Conservation (phyloP, 2,888 invertebrate genomes). For the Apantesis nais region DNA sequence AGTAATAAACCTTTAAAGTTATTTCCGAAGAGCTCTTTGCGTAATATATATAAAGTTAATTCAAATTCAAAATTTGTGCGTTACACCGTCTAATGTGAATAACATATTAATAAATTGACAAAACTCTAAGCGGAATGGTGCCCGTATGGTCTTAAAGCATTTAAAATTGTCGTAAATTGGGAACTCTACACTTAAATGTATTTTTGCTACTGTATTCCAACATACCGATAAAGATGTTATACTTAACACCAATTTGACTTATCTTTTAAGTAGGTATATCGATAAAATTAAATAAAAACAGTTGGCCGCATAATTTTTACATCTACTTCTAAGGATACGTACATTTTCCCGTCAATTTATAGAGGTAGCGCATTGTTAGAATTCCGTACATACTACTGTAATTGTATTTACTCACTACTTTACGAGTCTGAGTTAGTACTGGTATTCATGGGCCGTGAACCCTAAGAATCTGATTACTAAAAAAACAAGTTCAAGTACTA, state of each 20-base stretch:
- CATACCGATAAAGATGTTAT: too few relatives aligned
- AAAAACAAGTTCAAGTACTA: not conserved
- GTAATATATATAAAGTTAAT: conserved; percentile 19
- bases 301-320: not conserved
- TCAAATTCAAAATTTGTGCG: conserved; percentile 24
- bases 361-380: conserved; percentile 3
- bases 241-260: not conserved
- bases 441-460: not conserved
- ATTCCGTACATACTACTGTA: not conserved
- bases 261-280: not conserved
- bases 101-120: conserved; percentile 11
- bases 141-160: not conserved
- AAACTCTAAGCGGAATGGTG: conserved; percentile 4
- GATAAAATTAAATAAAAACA: not conserved
- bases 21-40: conserved; percentile 12
- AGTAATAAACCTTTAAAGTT: conserved; percentile 14
- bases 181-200: not conserved
- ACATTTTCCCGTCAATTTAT: conserved; percentile 3
- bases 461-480: not conserved
- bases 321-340: not conserved
- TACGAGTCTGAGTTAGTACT: not conserved
- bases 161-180: not conserved
- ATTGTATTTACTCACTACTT: not conserved
- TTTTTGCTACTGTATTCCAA: too few relatives aligned
- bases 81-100: conserved; percentile 12